Conservation (phyloP, 2,113 vertebrate genomes). For the Psilopsiagon aurifrons region DNA sequence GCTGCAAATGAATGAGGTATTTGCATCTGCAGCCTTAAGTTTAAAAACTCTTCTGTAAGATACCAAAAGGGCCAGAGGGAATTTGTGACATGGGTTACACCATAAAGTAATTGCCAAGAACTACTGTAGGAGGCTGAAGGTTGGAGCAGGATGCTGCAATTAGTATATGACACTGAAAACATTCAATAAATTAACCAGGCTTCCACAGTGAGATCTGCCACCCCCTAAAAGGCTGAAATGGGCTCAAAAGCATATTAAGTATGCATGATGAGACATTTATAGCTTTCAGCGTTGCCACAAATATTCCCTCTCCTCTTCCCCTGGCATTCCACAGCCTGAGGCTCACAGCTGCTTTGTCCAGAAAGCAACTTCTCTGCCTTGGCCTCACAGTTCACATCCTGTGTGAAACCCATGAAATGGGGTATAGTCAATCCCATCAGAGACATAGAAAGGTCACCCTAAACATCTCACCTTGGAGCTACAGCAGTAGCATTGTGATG, state of each 20-base stretch:
- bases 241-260: constrained; percentile 56
- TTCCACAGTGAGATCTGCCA: background rate
- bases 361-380: background rate
- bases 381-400: background rate
- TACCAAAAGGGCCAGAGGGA: background rate
- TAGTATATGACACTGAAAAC: background rate
- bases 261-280: constrained; percentile 63
- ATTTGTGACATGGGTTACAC: background rate
- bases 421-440: background rate
- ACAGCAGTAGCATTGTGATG: background rate
- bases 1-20: constrained; percentile 17
- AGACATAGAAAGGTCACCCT: background rate
- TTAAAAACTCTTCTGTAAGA: constrained; percentile 5
- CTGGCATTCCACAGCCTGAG: constrained; percentile 34
- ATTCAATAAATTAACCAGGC: constrained; percentile 6
- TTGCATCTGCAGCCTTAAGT: constrained; percentile 21
- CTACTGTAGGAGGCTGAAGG: background rate
- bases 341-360: constrained; percentile 28
- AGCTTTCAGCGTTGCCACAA: constrained; percentile 57
- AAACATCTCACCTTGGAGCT: background rate
- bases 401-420: background rate
- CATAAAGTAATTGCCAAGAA: background rate
- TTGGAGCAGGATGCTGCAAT: background rate
- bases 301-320: constrained; percentile 54
- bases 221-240: constrained; percentile 42